These are phyloP conservation scores for Setophaga petechia DNA, from an alignment of 2,113 vertebrate species.

Conservation along the genomic window DNA sequence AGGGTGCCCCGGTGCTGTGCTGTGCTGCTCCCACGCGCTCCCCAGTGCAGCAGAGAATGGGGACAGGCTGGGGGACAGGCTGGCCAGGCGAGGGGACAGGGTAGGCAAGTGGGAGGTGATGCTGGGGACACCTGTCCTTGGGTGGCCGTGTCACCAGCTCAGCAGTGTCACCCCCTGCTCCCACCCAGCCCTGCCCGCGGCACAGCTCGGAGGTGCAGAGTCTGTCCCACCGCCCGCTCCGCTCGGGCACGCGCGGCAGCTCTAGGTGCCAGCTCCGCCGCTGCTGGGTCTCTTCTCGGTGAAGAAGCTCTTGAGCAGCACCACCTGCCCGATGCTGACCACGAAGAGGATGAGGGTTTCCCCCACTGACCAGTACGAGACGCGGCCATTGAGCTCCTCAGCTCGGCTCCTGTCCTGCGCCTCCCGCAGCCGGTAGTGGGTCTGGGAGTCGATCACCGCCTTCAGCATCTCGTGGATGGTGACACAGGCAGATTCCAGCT, in stretches of 20 bases:
- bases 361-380: constrained; percentile 85
- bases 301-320: constrained; percentile 91
- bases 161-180: background rate
- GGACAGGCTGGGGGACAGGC: background rate
- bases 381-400: constrained; percentile 79
- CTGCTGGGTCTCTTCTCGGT: constrained; percentile 74
- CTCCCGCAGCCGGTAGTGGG: constrained; percentile 84
- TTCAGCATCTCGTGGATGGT: constrained; percentile 88
- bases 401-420: constrained; percentile 84
- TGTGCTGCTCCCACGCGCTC: fast-evolving
- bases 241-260: background rate
- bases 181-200: background rate
- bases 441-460: constrained; percentile 84
- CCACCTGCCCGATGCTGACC: constrained; percentile 86
- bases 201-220: background rate
- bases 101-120: background rate
- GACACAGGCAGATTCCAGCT: constrained; percentile 89
- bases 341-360: constrained; percentile 83
- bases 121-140: fast-evolving
- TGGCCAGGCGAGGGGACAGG: fast-evolving
- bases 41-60: fast-evolving
- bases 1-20: background rate
- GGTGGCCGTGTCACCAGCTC: background rate
- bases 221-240: fast-evolving
- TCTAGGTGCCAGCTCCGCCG: constrained; percentile 70